Conservation (phyloP, 1,140 invertebrate species). For the Rhizoglyphus robini region DNA sequence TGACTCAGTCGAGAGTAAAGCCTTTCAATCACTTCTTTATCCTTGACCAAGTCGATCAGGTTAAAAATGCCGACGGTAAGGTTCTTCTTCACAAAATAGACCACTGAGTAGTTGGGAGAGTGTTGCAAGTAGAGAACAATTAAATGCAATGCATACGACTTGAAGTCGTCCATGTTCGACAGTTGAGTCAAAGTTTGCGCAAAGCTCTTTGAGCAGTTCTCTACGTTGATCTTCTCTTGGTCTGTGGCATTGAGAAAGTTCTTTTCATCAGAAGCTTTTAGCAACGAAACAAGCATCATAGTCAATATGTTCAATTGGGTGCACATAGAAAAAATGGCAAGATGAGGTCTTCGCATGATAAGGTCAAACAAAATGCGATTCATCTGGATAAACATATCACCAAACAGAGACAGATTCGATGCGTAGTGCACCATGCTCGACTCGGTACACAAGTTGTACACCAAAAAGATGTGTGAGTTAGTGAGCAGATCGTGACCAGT, state of each 20-base stretch:
- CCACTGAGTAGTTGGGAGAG: background rate
- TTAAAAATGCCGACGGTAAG: background rate
- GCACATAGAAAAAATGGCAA: background rate
- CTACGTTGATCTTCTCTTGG: background rate
- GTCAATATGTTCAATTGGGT: background rate
- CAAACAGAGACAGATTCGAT: background rate
- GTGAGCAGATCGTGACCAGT: background rate
- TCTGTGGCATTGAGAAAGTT: background rate
- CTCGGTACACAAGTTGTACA: background rate
- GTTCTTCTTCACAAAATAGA: background rate
- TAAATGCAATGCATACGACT: background rate
- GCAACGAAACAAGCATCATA: background rate
- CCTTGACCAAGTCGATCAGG: background rate
- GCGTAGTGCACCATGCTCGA: background rate
- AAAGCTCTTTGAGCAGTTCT: background rate
- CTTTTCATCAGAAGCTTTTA: background rate
- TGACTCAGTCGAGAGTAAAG: background rate
- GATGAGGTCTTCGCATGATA: background rate
- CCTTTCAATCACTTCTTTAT: background rate
- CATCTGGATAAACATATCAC: background rate
- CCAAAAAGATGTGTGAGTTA: conserved; percentile 1
- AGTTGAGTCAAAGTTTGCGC: background rate
- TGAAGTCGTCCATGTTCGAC: background rate
- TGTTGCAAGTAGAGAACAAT: background rate
- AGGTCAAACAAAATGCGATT: background rate